Evolutionary conservation across 2,888 invertebrate species (phyloP).

Genomic region (Balanococcus diminutus): DNA sequence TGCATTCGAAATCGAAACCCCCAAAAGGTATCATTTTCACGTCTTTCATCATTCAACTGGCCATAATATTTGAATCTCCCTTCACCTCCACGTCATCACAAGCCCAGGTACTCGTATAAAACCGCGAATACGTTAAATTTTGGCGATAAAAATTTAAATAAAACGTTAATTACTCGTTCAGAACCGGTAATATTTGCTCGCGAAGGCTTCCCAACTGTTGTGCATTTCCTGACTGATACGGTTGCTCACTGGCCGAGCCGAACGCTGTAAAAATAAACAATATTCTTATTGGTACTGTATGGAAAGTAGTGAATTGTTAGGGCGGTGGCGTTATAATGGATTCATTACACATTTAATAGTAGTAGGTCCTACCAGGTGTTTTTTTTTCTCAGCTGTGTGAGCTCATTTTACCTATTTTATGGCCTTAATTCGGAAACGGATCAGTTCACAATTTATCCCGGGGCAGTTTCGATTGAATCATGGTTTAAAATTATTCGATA

Average conservation of each 20-base stretch:
- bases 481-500: background rate
- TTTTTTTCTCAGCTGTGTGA: background rate
- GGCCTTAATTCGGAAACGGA: background rate
- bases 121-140: too few species aligned
- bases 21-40: too few species aligned
- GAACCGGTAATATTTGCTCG: background rate
- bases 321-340: background rate
- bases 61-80: too few species aligned
- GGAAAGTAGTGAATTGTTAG: too few species aligned
- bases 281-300: background rate
- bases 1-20: too few species aligned
- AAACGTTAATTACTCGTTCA: conserved; percentile 17
- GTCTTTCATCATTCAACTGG: too few species aligned
- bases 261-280: conserved; percentile 23
- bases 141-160: too few species aligned
- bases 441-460: background rate
- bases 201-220: background rate
- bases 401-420: background rate
- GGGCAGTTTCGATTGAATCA: background rate
- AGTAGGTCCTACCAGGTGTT: background rate
- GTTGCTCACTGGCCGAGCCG: background rate
- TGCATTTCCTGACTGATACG: background rate
- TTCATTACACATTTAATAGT: too few species aligned
- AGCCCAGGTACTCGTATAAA: too few species aligned
- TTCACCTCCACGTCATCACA: too few species aligned